These are phyloP conservation scores for Luperina nickerlii DNA, from an alignment of 2,888 invertebrate species.

Conservation along the genomic window DNA sequence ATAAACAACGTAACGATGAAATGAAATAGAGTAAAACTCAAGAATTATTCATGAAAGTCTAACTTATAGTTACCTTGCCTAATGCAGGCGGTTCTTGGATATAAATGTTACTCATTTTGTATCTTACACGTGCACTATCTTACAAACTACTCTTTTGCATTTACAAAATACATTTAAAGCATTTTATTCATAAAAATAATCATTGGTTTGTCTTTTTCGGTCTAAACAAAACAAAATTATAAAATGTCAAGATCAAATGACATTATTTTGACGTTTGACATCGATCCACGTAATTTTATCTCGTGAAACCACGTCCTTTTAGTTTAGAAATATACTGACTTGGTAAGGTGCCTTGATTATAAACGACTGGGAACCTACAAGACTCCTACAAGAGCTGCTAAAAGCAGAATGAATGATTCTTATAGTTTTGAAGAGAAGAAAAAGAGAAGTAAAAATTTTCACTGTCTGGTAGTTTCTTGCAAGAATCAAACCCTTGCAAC, in stretches of 20 bases:
- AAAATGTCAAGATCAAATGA: conserved; percentile 41
- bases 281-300: background rate
- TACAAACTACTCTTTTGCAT: conserved; percentile 21
- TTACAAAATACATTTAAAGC: conserved; percentile 17
- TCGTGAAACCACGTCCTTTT: conserved; percentile 23
- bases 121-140: conserved; percentile 23
- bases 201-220: background rate
- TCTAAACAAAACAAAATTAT: conserved; percentile 42
- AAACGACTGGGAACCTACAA: background rate
- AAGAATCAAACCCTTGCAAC: background rate
- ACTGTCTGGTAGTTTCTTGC: background rate
- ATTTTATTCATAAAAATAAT: conserved; percentile 28
- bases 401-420: background rate
- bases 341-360: background rate
- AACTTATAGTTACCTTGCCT: conserved; percentile 94
- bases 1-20: background rate
- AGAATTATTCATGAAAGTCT: background rate
- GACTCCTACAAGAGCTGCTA: background rate
- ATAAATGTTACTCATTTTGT: conserved; percentile 98
- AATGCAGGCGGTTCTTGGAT: conserved; percentile 98
- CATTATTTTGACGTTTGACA: conserved; percentile 28
- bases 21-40: background rate
- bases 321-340: background rate
- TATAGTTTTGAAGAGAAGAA: too few relatives aligned
- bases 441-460: background rate